Evolutionary conservation across 2,113 vertebrate species (phyloP).

Genomic region (Microcebus lehilahytsara): DNA sequence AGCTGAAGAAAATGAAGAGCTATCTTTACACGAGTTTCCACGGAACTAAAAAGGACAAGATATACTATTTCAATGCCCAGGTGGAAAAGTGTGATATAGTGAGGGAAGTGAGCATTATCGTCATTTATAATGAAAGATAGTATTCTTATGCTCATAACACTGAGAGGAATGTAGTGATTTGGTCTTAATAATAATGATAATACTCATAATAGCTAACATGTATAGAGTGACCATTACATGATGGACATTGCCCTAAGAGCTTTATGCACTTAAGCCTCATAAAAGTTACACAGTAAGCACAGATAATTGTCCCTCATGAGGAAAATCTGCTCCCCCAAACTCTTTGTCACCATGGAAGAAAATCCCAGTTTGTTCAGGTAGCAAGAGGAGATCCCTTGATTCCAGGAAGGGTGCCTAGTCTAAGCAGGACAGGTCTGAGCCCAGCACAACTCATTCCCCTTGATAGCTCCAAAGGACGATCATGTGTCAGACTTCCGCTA

Average conservation of each 20-base stretch:
- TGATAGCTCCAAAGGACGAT: background rate
- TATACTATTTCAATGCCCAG: background rate
- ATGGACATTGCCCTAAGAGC: too few species aligned
- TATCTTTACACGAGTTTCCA: background rate
- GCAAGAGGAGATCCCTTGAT: background rate
- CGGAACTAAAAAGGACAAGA: background rate
- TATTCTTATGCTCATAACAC: too few species aligned
- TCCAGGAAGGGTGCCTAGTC: fast-evolving
- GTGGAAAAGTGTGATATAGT: fast-evolving
- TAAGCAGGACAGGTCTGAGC: fast-evolving
- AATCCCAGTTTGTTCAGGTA: background rate
- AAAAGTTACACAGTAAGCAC: fast-evolving
- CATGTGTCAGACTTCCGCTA: background rate
- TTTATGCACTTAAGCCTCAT: too few species aligned
- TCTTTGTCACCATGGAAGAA: background rate
- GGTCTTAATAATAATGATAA: background rate
- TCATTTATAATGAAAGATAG: background rate
- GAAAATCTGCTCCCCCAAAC: background rate
- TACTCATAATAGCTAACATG: background rate
- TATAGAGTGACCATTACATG: fast-evolving
- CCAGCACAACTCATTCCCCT: fast-evolving
- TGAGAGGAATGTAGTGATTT: background rate
- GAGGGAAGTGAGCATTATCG: fast-evolving
- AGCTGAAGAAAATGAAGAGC: background rate
- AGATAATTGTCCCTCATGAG: fast-evolving